phyloP scores from a whole-genome alignment of 37 sponge, comb jelly and placozoan genomes.

The Halisarca cf. caerulea region DNA sequence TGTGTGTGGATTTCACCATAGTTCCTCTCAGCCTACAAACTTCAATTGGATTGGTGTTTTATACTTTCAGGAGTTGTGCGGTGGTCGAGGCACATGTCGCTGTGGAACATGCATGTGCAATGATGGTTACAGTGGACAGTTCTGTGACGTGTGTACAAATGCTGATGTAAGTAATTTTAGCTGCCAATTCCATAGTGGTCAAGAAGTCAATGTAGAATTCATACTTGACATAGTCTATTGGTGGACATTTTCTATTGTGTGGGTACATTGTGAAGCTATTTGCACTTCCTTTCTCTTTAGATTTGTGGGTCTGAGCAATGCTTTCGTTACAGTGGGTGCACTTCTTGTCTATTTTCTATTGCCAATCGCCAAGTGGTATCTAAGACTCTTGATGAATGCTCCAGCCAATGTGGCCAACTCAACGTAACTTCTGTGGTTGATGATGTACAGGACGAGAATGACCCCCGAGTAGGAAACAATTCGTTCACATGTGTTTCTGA shows the following conservation, averaged over 20 bases:
- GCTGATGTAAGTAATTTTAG: neutral
- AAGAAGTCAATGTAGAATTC: too few species aligned
- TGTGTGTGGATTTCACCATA: too few species aligned
- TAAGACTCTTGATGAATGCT: neutral
- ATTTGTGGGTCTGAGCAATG: neutral
- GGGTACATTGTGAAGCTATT: neutral
- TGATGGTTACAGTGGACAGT: conserved; percentile 11
- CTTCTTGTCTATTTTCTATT: neutral
- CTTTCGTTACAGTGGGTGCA: neutral
- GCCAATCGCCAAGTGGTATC: neutral
- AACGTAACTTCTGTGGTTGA: neutral
- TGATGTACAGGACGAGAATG: neutral
- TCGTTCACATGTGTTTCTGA: neutral
- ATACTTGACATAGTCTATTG: too few species aligned
- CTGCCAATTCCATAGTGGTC: too few species aligned
- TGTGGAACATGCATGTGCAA: conserved; percentile 42
- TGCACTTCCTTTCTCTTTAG: neutral
- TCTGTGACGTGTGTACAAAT: conserved; percentile 33
- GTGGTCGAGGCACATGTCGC: conserved; percentile 27
- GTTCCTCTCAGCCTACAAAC: neutral
- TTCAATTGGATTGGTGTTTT: too few species aligned
- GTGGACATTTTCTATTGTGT: neutral
- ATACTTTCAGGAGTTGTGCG: neutral
- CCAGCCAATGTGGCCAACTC: neutral
- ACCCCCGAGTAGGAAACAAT: neutral